Conservation (phyloP, 2,113 vertebrate genomes). For the Trogon melanurus region DNA sequence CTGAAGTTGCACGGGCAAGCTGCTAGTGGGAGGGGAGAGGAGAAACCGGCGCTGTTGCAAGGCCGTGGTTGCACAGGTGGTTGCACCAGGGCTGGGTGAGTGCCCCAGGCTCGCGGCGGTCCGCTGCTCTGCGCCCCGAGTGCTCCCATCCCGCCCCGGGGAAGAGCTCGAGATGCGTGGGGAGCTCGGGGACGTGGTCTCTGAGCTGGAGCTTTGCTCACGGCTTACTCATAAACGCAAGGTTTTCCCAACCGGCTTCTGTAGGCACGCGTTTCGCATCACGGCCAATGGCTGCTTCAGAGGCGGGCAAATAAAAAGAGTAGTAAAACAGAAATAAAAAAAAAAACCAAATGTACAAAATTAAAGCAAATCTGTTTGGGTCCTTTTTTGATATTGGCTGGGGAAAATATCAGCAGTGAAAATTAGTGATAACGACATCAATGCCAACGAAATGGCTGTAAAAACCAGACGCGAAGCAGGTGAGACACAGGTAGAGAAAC, state of each 20-base stretch:
- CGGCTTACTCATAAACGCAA: neutral
- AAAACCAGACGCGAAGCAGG: neutral
- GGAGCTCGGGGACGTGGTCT: neutral
- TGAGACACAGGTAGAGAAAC: neutral
- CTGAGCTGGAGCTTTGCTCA: neutral
- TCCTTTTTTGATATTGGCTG: too few species aligned
- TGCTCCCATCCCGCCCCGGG: neutral
- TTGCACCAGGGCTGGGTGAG: neutral
- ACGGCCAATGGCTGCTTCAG: accelerated
- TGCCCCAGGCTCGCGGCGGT: neutral
- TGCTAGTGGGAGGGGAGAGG: neutral
- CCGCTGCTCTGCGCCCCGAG: neutral
- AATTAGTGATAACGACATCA: accelerated
- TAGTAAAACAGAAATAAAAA: accelerated
- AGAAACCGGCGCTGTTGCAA: neutral
- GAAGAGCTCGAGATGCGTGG: neutral
- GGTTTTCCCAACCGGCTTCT: neutral
- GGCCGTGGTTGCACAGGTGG: accelerated
- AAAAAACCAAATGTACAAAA: too few species aligned
- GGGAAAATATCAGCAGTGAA: accelerated
- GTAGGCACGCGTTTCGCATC: accelerated
- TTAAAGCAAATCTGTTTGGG: neutral
- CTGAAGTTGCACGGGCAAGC: accelerated
- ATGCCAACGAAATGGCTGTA: accelerated
- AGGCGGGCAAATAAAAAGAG: neutral